phyloP scores from a whole-genome alignment of 2,888 invertebrate species.

The Bellardia bayeri region DNA sequence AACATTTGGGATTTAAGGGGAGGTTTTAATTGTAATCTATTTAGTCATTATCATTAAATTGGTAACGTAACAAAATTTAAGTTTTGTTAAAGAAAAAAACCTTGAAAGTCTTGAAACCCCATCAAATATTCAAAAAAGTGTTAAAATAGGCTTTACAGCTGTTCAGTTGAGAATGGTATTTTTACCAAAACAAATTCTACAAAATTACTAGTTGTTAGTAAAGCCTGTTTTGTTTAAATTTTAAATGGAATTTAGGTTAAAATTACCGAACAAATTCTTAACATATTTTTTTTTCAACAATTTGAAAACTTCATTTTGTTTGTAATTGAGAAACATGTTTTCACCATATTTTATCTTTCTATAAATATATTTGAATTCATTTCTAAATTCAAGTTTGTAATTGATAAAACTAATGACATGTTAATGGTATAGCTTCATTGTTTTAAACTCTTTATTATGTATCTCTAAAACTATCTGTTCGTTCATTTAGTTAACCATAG shows the following conservation, averaged over 20 bases:
- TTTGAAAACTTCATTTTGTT: conserved; percentile 10
- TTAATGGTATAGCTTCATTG: conserved; percentile 14
- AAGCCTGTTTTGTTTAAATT: conserved; percentile 41
- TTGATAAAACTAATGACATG: conserved; percentile 12
- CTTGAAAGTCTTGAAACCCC: conserved; percentile 38
- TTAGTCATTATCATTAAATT: conserved; percentile 32
- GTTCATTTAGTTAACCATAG: conserved; percentile 34
- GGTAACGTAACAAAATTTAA: conserved; percentile 37
- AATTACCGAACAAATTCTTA: conserved; percentile 23
- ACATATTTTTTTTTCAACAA: conserved; percentile 14
- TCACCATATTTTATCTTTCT: conserved; percentile 9
- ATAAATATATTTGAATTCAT: conserved; percentile 10
- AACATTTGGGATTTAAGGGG: conserved; percentile 41
- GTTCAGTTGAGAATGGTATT: conserved; percentile 50
- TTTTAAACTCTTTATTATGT: conserved; percentile 24
- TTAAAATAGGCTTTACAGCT: conserved; percentile 49
- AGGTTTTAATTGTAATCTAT: conserved; percentile 28
- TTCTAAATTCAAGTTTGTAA: conserved; percentile 32
- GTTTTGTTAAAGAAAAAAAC: conserved; percentile 35
- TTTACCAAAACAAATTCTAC: conserved; percentile 44
- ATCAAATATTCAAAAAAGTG: conserved; percentile 24
- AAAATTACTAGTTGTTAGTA: conserved; percentile 45
- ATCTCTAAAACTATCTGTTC: conserved; percentile 18
- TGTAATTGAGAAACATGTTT: neutral
- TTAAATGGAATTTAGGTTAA: conserved; percentile 32